Evolutionary conservation across 2,113 vertebrate species (phyloP).

Genomic region (Okapia johnstoni): DNA sequence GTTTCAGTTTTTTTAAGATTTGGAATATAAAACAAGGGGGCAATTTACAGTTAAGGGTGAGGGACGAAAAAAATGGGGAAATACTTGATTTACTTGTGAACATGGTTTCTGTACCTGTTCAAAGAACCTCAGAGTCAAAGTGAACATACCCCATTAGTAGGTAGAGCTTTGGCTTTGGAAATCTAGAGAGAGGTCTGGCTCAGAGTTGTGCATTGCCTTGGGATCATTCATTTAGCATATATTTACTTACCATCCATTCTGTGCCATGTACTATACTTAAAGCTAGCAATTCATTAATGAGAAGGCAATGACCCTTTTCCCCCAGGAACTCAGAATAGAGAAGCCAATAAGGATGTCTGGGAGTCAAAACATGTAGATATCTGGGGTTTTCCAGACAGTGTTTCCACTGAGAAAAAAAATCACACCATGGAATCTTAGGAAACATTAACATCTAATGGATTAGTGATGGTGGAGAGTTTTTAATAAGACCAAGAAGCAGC

Average conservation of each 20-base stretch:
- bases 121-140: not conserved
- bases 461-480: not conserved
- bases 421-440: not conserved
- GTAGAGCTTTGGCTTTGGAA: not conserved
- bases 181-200: not conserved
- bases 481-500: not conserved
- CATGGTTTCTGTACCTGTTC: not conserved
- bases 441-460: not conserved
- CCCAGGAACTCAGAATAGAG: not conserved
- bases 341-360: not conserved
- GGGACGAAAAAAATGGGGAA: not conserved
- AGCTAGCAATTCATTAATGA: not conserved
- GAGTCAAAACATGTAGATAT: not conserved
- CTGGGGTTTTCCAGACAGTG: not conserved
- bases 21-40: not conserved
- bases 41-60: not conserved
- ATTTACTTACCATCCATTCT: not conserved
- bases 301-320: not conserved
- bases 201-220: not conserved
- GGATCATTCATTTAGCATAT: not conserved
- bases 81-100: not conserved
- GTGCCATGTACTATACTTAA: not conserved
- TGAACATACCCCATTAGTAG: not conserved
- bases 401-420: not conserved
- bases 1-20: not conserved